Evolutionary conservation across 2,113 vertebrate species (phyloP).

Genomic region (Nothocercus julius): DNA sequence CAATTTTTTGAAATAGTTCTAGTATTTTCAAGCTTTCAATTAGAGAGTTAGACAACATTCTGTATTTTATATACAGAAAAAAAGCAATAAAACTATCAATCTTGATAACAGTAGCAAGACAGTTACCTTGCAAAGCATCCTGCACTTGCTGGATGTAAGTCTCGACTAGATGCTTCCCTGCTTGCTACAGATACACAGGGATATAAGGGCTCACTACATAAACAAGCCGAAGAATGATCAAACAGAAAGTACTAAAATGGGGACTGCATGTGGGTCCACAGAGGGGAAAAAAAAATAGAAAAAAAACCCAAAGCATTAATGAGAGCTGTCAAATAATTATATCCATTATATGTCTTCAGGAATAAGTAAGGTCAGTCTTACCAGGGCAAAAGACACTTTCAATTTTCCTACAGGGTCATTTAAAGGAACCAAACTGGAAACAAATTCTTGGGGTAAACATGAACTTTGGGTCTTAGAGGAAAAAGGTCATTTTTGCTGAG

Average conservation of each 20-base stretch:
- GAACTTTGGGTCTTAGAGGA: not conserved
- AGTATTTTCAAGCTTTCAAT: constrained; percentile 45
- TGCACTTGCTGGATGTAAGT: constrained; percentile 46
- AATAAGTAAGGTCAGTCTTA: not conserved
- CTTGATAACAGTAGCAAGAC: constrained; percentile 41
- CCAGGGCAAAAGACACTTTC: not conserved
- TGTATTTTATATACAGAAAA: constrained; percentile 46
- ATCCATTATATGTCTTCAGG: not conserved
- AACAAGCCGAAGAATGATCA: not conserved
- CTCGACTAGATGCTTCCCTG: constrained; percentile 64
- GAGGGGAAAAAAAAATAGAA: not conserved
- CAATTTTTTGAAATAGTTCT: constrained; percentile 39
- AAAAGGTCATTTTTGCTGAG: constrained; percentile 3
- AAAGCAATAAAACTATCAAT: constrained; percentile 46
- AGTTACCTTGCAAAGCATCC: constrained; percentile 37
- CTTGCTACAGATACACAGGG: not conserved
- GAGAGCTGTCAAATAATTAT: constrained; percentile 6
- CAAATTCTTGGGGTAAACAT: not conserved
- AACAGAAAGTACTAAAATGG: not conserved
- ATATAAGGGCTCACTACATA: not conserved
- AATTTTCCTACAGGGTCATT: not conserved
- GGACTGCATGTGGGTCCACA: not conserved
- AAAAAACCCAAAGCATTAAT: not conserved
- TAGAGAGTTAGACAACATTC: constrained; percentile 33
- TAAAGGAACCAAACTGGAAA: not conserved